phyloP scores from a whole-genome alignment of 2,888 invertebrate species.

The Epirrhoe alternata region DNA sequence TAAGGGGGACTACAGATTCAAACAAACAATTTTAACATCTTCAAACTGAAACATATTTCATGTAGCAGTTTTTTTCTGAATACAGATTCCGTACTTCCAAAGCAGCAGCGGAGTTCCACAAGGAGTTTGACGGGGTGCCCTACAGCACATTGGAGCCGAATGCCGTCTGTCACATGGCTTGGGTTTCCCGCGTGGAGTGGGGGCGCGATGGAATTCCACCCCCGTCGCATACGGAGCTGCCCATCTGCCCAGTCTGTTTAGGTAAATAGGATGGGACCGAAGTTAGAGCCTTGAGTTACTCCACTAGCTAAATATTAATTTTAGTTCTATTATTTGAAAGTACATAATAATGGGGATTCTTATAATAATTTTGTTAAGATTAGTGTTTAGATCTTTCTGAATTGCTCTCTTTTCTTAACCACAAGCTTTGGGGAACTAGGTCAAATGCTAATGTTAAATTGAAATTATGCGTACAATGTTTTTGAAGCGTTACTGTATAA shows the following conservation, averaged over 20 bases:
- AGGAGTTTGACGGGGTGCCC: conserved; percentile 95
- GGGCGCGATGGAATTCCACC: conserved; percentile 90
- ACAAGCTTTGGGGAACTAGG: too few species aligned
- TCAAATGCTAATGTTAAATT: too few species aligned
- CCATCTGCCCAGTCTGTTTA: conserved; percentile 98
- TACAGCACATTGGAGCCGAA: conserved; percentile 98
- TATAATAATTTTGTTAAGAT: too few species aligned
- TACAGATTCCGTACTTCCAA: conserved; percentile 88
- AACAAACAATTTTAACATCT: too few species aligned
- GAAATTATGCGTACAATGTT: too few species aligned
- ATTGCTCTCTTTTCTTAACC: too few species aligned
- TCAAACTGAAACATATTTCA: too few species aligned
- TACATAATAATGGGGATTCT: too few species aligned
- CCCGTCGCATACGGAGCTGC: conserved; percentile 95
- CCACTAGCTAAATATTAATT: background rate
- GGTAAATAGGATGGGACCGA: conserved; percentile 55
- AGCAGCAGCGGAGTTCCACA: conserved; percentile 96
- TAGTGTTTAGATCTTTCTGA: too few species aligned
- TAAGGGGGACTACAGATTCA: too few species aligned
- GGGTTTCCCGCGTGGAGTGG: conserved; percentile 97
- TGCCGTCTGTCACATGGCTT: conserved; percentile 96
- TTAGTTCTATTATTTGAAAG: background rate
- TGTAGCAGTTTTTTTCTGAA: background rate
- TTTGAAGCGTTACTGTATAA: too few species aligned
- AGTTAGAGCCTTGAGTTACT: background rate